Percentiles rank a stretch among this genome's conserved stretches.
phyloP scores from a whole-genome alignment of 2,888 invertebrate species.

The Bellardia pandia region DNA sequence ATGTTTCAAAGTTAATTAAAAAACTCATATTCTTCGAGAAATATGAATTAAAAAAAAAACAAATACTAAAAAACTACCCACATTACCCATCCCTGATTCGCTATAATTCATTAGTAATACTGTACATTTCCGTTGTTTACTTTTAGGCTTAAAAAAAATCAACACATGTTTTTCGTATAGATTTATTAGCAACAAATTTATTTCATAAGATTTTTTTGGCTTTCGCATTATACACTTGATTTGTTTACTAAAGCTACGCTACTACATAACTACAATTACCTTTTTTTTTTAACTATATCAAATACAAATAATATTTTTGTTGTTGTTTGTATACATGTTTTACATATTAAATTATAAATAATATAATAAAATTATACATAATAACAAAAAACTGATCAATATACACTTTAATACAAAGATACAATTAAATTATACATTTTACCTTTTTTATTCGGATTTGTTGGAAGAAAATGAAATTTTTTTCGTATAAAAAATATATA shows the following conservation, averaged over 20 bases:
- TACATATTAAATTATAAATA: constrained; percentile 64
- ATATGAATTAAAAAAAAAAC: too few species aligned
- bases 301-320: constrained; percentile 23
- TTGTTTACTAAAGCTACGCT: constrained; percentile 37
- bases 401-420: constrained; percentile 40
- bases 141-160: constrained; percentile 22
- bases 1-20: too few species aligned
- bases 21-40: too few species aligned
- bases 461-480: constrained; percentile 8
- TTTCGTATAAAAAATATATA: not conserved
- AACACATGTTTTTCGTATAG: not conserved
- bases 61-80: not conserved
- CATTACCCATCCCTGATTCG: not conserved
- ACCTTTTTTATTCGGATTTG: constrained; percentile 36
- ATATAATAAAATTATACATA: constrained; percentile 44
- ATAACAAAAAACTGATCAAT: constrained; percentile 25
- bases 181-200: constrained; percentile 34
- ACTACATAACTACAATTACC: constrained; percentile 60
- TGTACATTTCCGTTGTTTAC: not conserved
- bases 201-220: constrained; percentile 53
- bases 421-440: constrained; percentile 31
- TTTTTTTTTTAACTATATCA: constrained; percentile 22
- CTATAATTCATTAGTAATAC: not conserved
- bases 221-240: constrained; percentile 57
- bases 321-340: constrained; percentile 45